A percentile compares a stretch with the other conserved stretches of the same genome.
These are phyloP conservation scores for Coptodon rendalli DNA, from an alignment of 2,113 vertebrate species.

Conservation along the genomic window DNA sequence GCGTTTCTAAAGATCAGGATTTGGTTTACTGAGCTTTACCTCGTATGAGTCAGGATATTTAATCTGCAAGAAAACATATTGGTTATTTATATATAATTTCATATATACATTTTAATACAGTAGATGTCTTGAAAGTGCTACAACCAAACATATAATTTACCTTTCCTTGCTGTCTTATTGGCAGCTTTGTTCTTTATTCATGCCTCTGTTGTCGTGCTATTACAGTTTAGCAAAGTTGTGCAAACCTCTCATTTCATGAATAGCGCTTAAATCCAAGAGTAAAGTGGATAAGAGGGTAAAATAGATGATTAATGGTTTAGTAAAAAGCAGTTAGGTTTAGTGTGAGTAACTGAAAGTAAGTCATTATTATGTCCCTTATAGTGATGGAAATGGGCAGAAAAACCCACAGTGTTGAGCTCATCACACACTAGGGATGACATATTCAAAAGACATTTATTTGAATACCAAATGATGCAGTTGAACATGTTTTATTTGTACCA, in stretches of 20 bases:
- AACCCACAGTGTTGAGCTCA: rapidly evolving
- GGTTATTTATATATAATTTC: background rate
- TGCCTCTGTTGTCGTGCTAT: background rate
- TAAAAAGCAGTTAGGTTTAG: background rate
- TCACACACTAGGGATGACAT: background rate
- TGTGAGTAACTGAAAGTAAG: background rate
- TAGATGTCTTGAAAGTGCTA: background rate
- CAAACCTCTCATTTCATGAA: background rate
- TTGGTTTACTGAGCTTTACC: background rate
- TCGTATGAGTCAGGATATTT: background rate
- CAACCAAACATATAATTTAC: background rate
- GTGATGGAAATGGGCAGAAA: background rate
- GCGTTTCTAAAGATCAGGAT: background rate
- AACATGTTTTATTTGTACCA: background rate
- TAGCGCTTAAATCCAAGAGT: background rate
- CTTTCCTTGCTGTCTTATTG: background rate
- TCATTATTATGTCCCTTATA: background rate
- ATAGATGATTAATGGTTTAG: background rate
- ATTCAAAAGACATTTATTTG: background rate
- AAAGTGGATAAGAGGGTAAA: background rate
- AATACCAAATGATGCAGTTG: background rate
- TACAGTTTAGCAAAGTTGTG: background rate
- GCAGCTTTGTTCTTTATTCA: background rate
- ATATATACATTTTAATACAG: background rate
- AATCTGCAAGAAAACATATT: background rate